phyloP scores from a whole-genome alignment of 2,113 vertebrate species.

The Falco punctatus region DNA sequence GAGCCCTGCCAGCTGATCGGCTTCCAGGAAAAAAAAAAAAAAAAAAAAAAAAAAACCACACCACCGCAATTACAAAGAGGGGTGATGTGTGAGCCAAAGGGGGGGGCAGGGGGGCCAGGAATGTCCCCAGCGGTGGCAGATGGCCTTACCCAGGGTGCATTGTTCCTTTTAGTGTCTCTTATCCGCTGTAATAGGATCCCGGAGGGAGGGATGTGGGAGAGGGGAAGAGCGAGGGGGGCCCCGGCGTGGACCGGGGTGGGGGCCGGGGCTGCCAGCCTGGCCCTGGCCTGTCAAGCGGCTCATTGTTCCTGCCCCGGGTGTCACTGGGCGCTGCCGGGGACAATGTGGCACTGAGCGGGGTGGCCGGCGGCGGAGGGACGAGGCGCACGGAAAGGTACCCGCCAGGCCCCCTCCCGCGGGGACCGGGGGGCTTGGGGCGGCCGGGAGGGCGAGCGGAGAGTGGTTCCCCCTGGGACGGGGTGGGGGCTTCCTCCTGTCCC shows the following conservation, averaged over 20 bases:
- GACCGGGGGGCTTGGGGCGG: neutral
- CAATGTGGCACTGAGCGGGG: slow-evolving; percentile 81
- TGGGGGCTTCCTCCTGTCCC: neutral
- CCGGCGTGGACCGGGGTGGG: slow-evolving; percentile 59
- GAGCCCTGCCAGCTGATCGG: slow-evolving; percentile 33
- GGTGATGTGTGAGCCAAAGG: slow-evolving; percentile 29
- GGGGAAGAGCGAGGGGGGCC: slow-evolving; percentile 70
- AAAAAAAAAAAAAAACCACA: neutral
- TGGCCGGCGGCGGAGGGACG: slow-evolving; percentile 59
- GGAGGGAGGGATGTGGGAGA: slow-evolving; percentile 70
- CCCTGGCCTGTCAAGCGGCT: slow-evolving; percentile 78
- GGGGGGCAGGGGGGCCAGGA: neutral
- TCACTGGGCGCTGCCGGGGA: slow-evolving; percentile 76
- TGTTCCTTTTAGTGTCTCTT: slow-evolving; percentile 76
- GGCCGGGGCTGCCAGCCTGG: slow-evolving; percentile 72
- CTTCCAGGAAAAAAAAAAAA: slow-evolving; percentile 57
- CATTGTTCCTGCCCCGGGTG: slow-evolving; percentile 81
- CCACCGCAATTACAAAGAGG: slow-evolving; percentile 21
- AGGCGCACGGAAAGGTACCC: slow-evolving; percentile 18
- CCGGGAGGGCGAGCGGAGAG: neutral
- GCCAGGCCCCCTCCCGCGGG: neutral
- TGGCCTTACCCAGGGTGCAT: slow-evolving; percentile 74
- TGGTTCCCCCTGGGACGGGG: neutral
- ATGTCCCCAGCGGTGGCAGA: slow-evolving; percentile 74
- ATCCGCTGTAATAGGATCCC: slow-evolving; percentile 82